Evolutionary conservation across 1,140 invertebrate genomes (phyloP).

Genomic region (Magallana ariakensis): DNA sequence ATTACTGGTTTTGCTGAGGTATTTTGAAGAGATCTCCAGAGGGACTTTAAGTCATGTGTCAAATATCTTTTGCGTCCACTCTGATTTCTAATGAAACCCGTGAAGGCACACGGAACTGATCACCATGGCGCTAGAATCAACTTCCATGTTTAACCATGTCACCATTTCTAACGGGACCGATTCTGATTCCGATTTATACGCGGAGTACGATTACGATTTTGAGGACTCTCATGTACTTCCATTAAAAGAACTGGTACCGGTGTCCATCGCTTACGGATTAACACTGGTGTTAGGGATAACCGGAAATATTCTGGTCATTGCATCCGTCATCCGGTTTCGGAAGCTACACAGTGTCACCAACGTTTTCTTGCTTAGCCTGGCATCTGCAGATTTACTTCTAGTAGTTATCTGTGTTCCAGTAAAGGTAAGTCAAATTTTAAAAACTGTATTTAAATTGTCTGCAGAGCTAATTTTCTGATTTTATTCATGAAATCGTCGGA

Average conservation of each 20-base stretch:
- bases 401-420: conserved; percentile 88
- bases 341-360: conserved; percentile 86
- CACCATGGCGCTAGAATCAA: background rate
- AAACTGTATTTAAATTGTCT: too few relatives aligned
- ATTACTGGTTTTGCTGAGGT: too few relatives aligned
- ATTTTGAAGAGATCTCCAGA: too few relatives aligned
- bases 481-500: background rate
- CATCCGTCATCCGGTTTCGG: conserved; percentile 81
- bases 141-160: background rate
- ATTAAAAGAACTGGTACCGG: conserved; percentile 82
- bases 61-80: too few relatives aligned
- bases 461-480: background rate
- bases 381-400: conserved; percentile 86
- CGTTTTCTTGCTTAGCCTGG: conserved; percentile 85
- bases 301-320: conserved; percentile 84
- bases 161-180: background rate
- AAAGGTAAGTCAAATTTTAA: conserved; percentile 84
- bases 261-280: conserved; percentile 83
- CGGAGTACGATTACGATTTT: conserved; percentile 67
- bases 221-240: conserved; percentile 64
- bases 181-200: background rate
- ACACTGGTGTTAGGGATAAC: conserved; percentile 84
- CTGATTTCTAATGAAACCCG: too few relatives aligned
- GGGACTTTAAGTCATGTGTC: too few relatives aligned
- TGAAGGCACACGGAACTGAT: too few relatives aligned